Conservation (phyloP, 2,797 vertebrate genomes). For the Lates japonicus region DNA sequence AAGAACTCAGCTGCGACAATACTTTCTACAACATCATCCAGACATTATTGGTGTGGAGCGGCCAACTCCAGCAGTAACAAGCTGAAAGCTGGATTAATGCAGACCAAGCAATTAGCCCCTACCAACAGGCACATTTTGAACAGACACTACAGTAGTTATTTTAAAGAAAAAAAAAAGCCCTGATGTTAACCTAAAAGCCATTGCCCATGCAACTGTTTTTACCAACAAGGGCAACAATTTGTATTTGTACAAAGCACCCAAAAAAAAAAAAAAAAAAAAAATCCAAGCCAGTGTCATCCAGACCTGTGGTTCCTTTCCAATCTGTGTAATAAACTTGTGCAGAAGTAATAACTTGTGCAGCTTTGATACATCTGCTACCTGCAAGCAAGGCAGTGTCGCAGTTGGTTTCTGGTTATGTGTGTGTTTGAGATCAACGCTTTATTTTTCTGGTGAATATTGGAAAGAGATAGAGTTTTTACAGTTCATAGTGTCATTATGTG, state of each 20-base stretch:
- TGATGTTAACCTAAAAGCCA: background rate
- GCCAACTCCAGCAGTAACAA: no score
- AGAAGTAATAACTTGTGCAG: background rate
- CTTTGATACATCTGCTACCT: background rate
- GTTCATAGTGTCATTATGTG: background rate
- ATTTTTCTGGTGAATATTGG: background rate
- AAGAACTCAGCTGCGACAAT: no score
- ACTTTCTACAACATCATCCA: no score
- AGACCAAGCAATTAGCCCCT: no score
- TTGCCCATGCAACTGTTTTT: background rate
- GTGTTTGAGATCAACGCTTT: background rate
- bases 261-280: background rate
- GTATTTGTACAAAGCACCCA: background rate
- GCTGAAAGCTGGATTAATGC: no score
- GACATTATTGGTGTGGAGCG: no score
- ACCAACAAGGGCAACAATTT: background rate
- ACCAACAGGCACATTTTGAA: no score
- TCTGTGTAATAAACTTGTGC: no score
- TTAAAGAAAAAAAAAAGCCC: background rate
- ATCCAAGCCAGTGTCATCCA: background rate
- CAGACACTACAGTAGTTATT: no score
- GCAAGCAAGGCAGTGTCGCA: background rate
- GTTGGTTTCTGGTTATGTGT: background rate
- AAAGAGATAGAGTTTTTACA: background rate
- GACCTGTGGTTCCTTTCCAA: background rate